Evolutionary conservation across 2,113 vertebrate genomes (phyloP), one percentile per base, ranked within the genome.

Genomic region (Tinamus guttatus): DNA sequence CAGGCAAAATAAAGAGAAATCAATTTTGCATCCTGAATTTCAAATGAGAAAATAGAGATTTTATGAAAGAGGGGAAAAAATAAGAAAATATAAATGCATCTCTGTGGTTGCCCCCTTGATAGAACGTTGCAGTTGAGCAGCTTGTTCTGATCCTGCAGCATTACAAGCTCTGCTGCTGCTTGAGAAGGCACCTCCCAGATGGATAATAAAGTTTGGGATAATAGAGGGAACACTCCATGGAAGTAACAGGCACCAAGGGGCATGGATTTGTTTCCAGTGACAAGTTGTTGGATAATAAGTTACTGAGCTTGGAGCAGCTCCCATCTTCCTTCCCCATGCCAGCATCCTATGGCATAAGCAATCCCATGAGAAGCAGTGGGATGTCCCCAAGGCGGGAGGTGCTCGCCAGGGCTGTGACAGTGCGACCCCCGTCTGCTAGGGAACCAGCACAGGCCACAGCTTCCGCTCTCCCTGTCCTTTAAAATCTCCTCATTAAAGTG

Each of bases 1-100:
- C 68, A 80, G 82, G 52, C 86, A 25, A 91, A 58, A 74, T 1
- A 11, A 78, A 89, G 74, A 79, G 14, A 91, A 93, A 91, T 84
- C 81, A 52, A 64, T 68, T 79, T 87, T 75, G 67, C 19, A 47
- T 67, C 76, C 65, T 85, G 32, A 73, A 90, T 60, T 67, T 17
- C 62, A 43, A 22, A 54, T 71, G 83, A 68, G 11, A 84, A 74
- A 88, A 78, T 14, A 59, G 19, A 70, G 34, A 60, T 78, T 63
- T 43, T 43, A 43, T 17, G 15, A 43, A 43, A 43, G 43, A 43
- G 43, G 43, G 43, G 43, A 43, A 16, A 43, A 13, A 16, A 43
- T 6, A 43, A 43, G 43, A 16, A 43, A 16, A 43, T 15, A 43
- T 32, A 67, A 60, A 52, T 45, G 14, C 27, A 77, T 21, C 40